phyloP scores from a whole-genome alignment of 2,797 vertebrate species.

The Phalanger gymnotis region DNA sequence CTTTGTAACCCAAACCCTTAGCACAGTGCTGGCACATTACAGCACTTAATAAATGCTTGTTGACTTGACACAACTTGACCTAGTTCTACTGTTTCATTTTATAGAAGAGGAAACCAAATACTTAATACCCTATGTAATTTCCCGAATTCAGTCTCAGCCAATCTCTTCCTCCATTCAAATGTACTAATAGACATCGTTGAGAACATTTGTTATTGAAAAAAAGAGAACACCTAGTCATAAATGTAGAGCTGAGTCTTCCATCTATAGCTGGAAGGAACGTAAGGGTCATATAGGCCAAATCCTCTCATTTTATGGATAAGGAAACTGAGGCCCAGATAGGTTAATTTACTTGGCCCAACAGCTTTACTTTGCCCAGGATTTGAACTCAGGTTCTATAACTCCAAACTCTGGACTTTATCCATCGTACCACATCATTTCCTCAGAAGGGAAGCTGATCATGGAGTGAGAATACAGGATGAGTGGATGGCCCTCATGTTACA shows the following conservation, averaged over 20 bases:
- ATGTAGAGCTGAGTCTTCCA: not conserved
- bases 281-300: not conserved
- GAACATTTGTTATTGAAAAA: not conserved
- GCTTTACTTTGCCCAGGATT: no score
- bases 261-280: not conserved
- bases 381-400: not conserved
- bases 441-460: not conserved
- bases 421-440: not conserved
- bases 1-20: not conserved
- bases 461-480: not conserved
- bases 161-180: not conserved
- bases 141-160: not conserved
- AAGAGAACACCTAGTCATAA: not conserved
- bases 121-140: not conserved
- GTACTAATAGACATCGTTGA: not conserved
- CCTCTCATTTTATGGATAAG: not conserved
- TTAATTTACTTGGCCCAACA: not conserved
- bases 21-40: not conserved
- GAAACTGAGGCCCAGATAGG: not conserved
- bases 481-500: not conserved
- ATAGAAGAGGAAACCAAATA: not conserved
- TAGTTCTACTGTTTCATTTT: not conserved
- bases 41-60: not conserved
- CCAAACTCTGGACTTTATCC: not conserved
- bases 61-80: not conserved